Conservation (phyloP, 2,113 vertebrate genomes). For the Saccopteryx bilineata region DNA sequence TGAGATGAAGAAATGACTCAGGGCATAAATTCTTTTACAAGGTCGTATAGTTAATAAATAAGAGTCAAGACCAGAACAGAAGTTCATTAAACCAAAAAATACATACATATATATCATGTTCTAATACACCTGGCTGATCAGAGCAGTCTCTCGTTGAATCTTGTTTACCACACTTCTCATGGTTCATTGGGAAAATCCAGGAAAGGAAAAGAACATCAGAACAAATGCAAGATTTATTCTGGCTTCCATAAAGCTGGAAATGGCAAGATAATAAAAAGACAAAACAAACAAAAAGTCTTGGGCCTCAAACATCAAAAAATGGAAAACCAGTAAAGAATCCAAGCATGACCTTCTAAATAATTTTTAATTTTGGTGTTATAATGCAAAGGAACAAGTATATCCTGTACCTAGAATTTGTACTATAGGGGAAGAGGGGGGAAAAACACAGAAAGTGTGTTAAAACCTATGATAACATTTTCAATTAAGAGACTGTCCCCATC, state of each 20-base stretch:
- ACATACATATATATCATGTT: not conserved
- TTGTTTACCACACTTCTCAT: not conserved
- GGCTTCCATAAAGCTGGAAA: slow-evolving; percentile 32
- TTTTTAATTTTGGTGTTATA: not conserved
- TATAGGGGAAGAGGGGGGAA: not conserved
- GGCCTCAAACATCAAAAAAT: slow-evolving; percentile 16
- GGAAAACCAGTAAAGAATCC: slow-evolving; percentile 60
- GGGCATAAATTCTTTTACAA: not conserved
- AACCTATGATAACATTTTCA: slow-evolving; percentile 10
- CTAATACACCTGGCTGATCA: not conserved
- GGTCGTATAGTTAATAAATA: not conserved
- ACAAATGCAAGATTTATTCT: slow-evolving; percentile 25
- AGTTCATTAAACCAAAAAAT: not conserved
- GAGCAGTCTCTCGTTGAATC: not conserved
- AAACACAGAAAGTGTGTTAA: slow-evolving; percentile 17
- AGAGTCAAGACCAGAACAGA: not conserved
- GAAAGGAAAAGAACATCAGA: not conserved
- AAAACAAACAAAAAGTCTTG: not conserved
- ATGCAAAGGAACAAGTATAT: not conserved
- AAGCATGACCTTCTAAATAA: not conserved
- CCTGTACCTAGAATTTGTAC: not conserved
- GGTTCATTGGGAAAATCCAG: not conserved
- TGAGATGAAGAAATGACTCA: slow-evolving; percentile 15
- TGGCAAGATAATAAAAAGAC: slow-evolving; percentile 59
- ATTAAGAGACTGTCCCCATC: not conserved